Base-by-base conservation (phyloP, 2,797 vertebrate species). In the Sarcoramphus papa region DNA sequence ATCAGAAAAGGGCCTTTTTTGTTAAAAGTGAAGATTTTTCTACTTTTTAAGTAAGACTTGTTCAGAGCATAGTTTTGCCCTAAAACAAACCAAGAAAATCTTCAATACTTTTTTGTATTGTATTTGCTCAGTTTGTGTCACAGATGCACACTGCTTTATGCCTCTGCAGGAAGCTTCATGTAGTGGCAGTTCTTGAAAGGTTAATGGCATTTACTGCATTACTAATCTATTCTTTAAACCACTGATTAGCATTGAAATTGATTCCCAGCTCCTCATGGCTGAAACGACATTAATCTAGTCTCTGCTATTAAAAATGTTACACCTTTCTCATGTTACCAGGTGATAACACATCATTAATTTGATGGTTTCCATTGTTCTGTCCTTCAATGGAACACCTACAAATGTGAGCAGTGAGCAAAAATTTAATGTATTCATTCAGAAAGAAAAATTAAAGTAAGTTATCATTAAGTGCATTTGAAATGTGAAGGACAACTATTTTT, bases 221-320 rank as follows among this genome's bases (percentile, higher is more conserved):
- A 65, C 86, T 97, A 96, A 98, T 97, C 96, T 98, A 94, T 98
- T 96, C 93, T 97, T 97, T 97, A 97, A 98, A 96, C 72, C 75
- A 40, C 95, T 98, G 97, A 98, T 98, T 98, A 98, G 90, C 95
- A 98, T 94, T 94, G 96, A 98, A 98, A 98, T 97, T 97, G 97
- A 98, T 97, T 97, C 97, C 95, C 79, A 97, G 83, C 84, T 97
- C 83, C 95, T 97, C 60, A 23, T 97, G 93, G 88, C 82, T 97
- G 95, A 97, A 98, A 96, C 35, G 74, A 96, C 97, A 96, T 98
- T 97, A 97, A 98, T 98, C 97, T 97, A 94, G 76, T 88, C 95
- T 97, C 96, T 97, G 57, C 92, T 97, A 77, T 96, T 97, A 96
- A 96, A 97, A 96, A 92, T n/a, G 77, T 86, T 97, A 95, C 95